Evolutionary conservation across 2,113 vertebrate species (phyloP), one percentile per base, ranked within the genome.

Genomic region (Lampris incognitus): DNA sequence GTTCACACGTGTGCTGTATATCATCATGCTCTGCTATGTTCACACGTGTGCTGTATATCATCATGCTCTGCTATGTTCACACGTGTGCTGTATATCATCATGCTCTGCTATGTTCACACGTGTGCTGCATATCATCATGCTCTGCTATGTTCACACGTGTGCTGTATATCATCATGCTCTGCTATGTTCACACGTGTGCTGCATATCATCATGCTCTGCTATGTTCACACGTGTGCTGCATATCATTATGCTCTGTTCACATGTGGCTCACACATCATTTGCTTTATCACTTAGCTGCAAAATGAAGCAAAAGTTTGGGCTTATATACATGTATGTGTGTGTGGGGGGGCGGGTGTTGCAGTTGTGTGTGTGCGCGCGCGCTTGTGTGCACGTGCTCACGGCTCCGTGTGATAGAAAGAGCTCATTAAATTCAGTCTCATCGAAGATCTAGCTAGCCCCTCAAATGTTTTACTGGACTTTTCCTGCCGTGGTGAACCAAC

Each of bases 381-480:
- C 49, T 38, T 46, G 54, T 44, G 41, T 52, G 48, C 52, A 6
- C 13, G 24, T 66, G 64, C 38, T n/a, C 38, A 48, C 9, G 64
- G 3, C 1, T 38, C 24, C 9, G 48, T 9, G 48, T n/a, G 65
- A 51, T 40, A 51, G 51, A 41, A 51, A 24, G 56, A 58, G 56
- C 42, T 76, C 13, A 72, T 70, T 75, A 66, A 81, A 65, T 37
- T 59, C 9, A 51, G 42, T 49, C 37, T 72, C 9, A 65, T 42
- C 56, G 56, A 2, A 39, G 56, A 74, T 63, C 61, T 40, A 70
- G 51, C 74, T 46, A 57, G 38, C 60, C 74, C 61, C 63, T 69
- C 67, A 85, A 48, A 58, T 62, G 73, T 62, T 69, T 72, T 63
- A 71, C 56, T 63, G 55, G 9, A 49, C 49, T 68, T 49, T 60